Percentiles rank a stretch among this genome's conserved stretches.
Evolutionary conservation across 2,113 vertebrate genomes (phyloP).

Genomic region (Crotalus helleri): DNA sequence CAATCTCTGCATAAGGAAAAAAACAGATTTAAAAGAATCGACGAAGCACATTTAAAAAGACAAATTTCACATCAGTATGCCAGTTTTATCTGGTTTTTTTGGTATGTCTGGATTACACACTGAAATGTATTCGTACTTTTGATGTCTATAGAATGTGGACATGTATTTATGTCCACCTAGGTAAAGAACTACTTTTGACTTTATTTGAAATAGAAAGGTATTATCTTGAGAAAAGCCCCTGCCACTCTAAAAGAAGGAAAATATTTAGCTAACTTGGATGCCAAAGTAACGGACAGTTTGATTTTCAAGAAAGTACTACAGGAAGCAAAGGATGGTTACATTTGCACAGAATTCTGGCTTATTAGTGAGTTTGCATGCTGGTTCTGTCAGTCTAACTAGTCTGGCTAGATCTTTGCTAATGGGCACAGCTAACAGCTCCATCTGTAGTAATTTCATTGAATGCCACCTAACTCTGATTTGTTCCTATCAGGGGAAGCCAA

Average conservation of each 20-base stretch:
- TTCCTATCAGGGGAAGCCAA: not conserved
- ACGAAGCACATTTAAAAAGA: not conserved
- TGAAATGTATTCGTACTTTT: not conserved
- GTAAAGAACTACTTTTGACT: not conserved
- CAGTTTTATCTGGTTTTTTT: not conserved
- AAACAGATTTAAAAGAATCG: not conserved
- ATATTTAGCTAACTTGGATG: not conserved
- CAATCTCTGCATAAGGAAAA: not conserved
- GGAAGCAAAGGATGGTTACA: not conserved
- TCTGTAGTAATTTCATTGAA: not conserved
- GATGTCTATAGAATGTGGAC: not conserved
- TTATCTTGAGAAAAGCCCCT: not conserved
- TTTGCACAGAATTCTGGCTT: not conserved
- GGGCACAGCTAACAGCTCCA: not conserved
- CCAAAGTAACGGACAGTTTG: not conserved
- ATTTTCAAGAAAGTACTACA: not conserved
- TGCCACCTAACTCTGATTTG: not conserved
- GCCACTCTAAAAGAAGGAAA: not conserved
- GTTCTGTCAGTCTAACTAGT: not conserved
- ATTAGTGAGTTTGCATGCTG: not conserved
- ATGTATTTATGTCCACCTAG: not conserved
- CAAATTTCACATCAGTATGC: fast-evolving
- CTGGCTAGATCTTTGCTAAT: not conserved
- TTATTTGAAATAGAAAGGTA: not conserved
- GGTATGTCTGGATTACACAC: not conserved